These are phyloP conservation scores for Tilapia sparmanii DNA, from an alignment of 2,113 vertebrate genomes.

Conservation along the genomic window DNA sequence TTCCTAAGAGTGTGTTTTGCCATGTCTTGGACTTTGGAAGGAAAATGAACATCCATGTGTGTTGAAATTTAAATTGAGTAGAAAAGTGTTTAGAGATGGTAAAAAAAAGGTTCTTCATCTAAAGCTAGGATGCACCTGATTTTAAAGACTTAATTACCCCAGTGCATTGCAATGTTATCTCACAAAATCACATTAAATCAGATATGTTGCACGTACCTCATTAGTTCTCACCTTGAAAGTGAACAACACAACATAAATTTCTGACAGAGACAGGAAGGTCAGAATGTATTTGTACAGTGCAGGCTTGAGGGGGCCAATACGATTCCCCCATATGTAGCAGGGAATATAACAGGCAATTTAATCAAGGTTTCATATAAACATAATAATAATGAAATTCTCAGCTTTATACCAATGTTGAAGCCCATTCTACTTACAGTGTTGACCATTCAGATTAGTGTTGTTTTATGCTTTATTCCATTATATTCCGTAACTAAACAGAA, in stretches of 20 bases:
- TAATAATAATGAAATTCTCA: slow-evolving; percentile 44
- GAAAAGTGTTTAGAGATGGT: not conserved
- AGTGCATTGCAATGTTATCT: not conserved
- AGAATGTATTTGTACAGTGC: slow-evolving; percentile 19
- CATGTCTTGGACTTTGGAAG: not conserved
- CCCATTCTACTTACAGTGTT: not conserved
- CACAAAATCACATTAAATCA: not conserved
- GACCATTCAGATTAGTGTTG: slow-evolving; percentile 9
- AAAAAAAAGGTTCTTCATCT: not conserved
- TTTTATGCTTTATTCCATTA: not conserved
- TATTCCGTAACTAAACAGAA: not conserved
- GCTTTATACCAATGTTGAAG: not conserved
- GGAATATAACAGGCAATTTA: slow-evolving; percentile 32
- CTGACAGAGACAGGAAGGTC: slow-evolving; percentile 28
- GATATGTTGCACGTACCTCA: slow-evolving; percentile 14
- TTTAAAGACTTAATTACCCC: not conserved
- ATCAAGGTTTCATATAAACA: slow-evolving; percentile 38
- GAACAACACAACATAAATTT: slow-evolving; percentile 7
- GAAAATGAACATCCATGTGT: not conserved
- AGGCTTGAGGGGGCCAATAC: slow-evolving; percentile 19
- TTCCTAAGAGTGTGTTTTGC: not conserved
- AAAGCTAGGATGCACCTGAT: not conserved
- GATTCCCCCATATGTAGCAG: slow-evolving; percentile 15
- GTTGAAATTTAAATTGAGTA: not conserved
- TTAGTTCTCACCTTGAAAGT: slow-evolving; percentile 34